Conservation (phyloP, 2,888 invertebrate species). For the Drosophila pseudotalamancana region DNA sequence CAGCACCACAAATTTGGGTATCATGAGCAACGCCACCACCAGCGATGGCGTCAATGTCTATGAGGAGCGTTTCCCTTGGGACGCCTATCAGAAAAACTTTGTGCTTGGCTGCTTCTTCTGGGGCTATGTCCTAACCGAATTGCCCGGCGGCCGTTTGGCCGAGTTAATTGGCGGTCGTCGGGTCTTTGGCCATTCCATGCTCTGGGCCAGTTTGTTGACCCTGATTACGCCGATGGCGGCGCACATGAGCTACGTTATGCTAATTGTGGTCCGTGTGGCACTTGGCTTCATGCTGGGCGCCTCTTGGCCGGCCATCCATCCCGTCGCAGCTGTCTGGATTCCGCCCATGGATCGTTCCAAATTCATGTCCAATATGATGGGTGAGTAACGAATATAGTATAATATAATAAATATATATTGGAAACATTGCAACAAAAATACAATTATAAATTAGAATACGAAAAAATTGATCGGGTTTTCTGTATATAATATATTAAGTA, state of each 20-base stretch:
- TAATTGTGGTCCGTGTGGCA: constrained; percentile 89
- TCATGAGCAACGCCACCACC: constrained; percentile 21
- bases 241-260: constrained; percentile 88
- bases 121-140: constrained; percentile 95
- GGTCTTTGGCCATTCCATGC: constrained; percentile 94
- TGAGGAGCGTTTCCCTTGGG: constrained; percentile 89
- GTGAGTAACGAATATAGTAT: too few relatives aligned
- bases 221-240: constrained; percentile 92
- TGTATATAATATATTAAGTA: too few relatives aligned
- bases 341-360: constrained; percentile 97
- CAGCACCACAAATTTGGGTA: constrained; percentile 7
- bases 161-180: constrained; percentile 92
- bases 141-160: constrained; percentile 94
- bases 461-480: too few relatives aligned
- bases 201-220: constrained; percentile 92
- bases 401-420: too few relatives aligned
- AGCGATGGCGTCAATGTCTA: constrained; percentile 45
- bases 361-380: constrained; percentile 97
- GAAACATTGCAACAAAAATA: too few relatives aligned
- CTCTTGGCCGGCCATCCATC: constrained; percentile 97
- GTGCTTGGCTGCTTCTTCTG: constrained; percentile 95
- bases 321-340: constrained; percentile 97
- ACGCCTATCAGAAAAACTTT: constrained; percentile 91
- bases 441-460: too few relatives aligned
- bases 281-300: constrained; percentile 92